A percentile compares a stretch with the other conserved stretches of the same genome.
These are phyloP conservation scores for Argyresthia albistria DNA, from an alignment of 2,888 invertebrate species.

Conservation along the genomic window DNA sequence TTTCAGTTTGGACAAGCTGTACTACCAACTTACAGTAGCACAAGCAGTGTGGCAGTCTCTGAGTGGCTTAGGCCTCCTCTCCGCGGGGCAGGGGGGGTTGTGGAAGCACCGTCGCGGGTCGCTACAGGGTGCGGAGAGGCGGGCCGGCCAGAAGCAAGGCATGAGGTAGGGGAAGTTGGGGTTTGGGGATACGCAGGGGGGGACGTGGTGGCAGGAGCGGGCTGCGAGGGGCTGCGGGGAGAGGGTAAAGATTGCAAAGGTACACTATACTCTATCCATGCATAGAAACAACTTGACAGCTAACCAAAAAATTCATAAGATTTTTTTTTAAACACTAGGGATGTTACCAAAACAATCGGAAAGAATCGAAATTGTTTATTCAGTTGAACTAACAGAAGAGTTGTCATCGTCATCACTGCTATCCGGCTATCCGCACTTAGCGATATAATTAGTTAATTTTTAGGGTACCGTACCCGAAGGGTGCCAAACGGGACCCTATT, in stretches of 20 bases:
- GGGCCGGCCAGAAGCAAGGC: constrained; percentile 58
- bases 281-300: no score
- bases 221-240: constrained; percentile 37
- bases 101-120: constrained; percentile 49
- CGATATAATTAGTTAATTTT: no score
- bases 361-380: no score
- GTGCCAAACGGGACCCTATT: no score
- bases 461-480: no score
- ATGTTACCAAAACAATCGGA: no score
- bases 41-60: constrained; percentile 23
- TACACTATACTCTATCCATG: no score
- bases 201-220: constrained; percentile 42
- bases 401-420: no score
- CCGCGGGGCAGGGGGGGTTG: constrained; percentile 46
- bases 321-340: no score
- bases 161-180: constrained; percentile 50
- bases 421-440: no score
- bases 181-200: constrained; percentile 46
- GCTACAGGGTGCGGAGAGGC: constrained; percentile 45
- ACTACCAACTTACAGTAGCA: constrained; percentile 21
- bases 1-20: background rate
- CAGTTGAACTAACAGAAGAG: no score
- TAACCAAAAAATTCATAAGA: no score
- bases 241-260: background rate
- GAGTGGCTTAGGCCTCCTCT: constrained; percentile 19